Evolutionary conservation across 2,797 vertebrate species (phyloP).

Genomic region (Phoxinus dragarum): DNA sequence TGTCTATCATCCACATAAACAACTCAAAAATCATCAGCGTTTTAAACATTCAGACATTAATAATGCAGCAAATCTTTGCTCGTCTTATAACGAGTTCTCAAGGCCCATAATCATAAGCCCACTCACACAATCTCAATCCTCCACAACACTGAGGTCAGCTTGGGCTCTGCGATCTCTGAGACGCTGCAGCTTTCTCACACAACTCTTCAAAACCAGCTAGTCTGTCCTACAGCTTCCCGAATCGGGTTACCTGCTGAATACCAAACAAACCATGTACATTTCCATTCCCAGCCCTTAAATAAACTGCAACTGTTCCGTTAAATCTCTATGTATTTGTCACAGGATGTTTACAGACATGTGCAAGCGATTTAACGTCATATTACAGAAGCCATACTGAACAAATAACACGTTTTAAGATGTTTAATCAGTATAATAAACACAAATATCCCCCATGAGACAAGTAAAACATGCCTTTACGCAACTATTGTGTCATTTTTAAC

Average conservation of each 20-base stretch:
- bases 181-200: not conserved
- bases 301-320: not conserved
- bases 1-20: slow-evolving; percentile 20
- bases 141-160: slow-evolving; percentile 16
- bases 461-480: not conserved
- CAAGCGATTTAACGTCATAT: not conserved
- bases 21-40: slow-evolving; percentile 39
- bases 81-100: slow-evolving; percentile 33
- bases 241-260: slow-evolving; percentile 24
- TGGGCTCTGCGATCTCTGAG: slow-evolving; percentile 9
- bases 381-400: not conserved
- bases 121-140: slow-evolving; percentile 19
- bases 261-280: not conserved
- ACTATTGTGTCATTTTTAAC: not conserved
- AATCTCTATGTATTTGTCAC: not conserved
- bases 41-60: slow-evolving; percentile 42
- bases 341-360: slow-evolving; percentile 2
- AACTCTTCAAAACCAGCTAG: slow-evolving; percentile 7
- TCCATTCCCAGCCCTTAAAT: not conserved
- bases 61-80: slow-evolving; percentile 43
- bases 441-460: not conserved
- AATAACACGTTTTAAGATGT: not conserved
- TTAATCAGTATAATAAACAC: slow-evolving; percentile 23
- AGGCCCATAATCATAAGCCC: slow-evolving; percentile 33
- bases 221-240: slow-evolving; percentile 3